Percentiles rank a stretch among this genome's conserved stretches.
These are phyloP conservation scores for Acridotheres tristis DNA, from an alignment of 2,797 vertebrate species.

Conservation along the genomic window DNA sequence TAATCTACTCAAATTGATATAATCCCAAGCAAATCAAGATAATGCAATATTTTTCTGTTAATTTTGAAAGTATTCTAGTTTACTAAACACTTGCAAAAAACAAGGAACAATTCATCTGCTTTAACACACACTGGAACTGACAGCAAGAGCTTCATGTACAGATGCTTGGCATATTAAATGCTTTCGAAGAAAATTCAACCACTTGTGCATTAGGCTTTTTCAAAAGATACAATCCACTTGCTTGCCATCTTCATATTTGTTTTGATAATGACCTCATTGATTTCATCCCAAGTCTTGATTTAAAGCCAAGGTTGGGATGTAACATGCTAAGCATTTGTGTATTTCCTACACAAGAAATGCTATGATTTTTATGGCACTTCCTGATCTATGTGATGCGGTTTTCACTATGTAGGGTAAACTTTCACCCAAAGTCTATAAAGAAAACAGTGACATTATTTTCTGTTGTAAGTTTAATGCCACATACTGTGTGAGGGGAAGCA, in stretches of 20 bases:
- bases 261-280: not conserved
- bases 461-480: not conserved
- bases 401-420: not conserved
- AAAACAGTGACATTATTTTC: not conserved
- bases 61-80: not conserved
- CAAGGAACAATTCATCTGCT: not conserved
- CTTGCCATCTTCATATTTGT: not conserved
- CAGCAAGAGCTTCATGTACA: not conserved
- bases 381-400: not conserved
- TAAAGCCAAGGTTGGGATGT: not conserved
- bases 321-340: not conserved
- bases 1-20: not conserved
- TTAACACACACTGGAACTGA: not conserved
- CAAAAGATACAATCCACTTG: not conserved
- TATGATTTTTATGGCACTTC: not conserved
- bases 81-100: not conserved
- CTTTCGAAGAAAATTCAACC: not conserved
- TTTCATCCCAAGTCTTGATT: not conserved
- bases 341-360: not conserved
- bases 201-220: not conserved
- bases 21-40: not conserved
- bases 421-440: not conserved
- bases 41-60: not conserved
- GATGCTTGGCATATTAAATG: not conserved
- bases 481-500: not conserved